Conservation (phyloP, 2,113 vertebrate genomes). For the Callionymus lyra region DNA sequence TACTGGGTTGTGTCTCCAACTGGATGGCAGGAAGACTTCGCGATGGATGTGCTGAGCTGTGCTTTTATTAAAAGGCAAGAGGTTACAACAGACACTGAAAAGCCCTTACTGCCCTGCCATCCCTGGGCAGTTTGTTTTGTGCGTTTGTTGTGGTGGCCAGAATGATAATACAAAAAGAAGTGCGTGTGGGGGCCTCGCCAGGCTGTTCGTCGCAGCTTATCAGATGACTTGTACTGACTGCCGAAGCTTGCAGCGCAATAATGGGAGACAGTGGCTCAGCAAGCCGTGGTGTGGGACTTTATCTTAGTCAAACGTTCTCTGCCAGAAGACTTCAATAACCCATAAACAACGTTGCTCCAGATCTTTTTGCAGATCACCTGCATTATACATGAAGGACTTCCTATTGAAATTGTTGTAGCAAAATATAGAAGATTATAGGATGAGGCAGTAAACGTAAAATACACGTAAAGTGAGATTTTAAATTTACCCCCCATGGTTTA, state of each 20-base stretch:
- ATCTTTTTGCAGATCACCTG: too few species aligned
- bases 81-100: slow-evolving; percentile 13
- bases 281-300: too few species aligned
- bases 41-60: slow-evolving; percentile 28
- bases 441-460: too few species aligned
- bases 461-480: too few species aligned
- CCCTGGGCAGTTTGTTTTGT: slow-evolving; percentile 12
- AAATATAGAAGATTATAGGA: too few species aligned
- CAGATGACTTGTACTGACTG: slow-evolving; percentile 12
- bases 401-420: too few species aligned
- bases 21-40: slow-evolving; percentile 25
- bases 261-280: too few species aligned
- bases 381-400: too few species aligned
- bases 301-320: too few species aligned
- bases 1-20: slow-evolving; percentile 23
- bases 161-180: slow-evolving; percentile 24
- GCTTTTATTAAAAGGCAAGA: slow-evolving; percentile 30
- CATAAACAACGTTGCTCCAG: too few species aligned
- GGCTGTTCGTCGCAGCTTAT: slow-evolving; percentile 12
- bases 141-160: slow-evolving; percentile 19
- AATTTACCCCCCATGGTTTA: too few species aligned
- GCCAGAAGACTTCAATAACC: too few species aligned
- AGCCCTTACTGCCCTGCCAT: slow-evolving; percentile 5
- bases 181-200: not conserved
- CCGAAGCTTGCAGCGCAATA: slow-evolving; percentile 1